These are phyloP conservation scores for Pagetopsis macropterus DNA, from an alignment of 2,797 vertebrate genomes.

Conservation along the genomic window DNA sequence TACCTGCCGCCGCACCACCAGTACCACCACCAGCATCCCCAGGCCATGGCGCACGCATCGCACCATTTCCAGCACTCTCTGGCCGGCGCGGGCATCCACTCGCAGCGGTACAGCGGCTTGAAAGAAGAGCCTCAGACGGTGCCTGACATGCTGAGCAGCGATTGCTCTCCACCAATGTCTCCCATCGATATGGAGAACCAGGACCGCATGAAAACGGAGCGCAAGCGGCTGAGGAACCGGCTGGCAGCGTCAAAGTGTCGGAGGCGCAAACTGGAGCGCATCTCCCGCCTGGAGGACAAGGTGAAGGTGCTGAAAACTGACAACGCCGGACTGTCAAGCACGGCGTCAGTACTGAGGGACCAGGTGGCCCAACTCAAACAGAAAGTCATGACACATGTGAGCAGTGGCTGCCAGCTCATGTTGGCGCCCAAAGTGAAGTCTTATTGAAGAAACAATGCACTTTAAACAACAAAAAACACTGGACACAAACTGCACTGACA, in stretches of 20 bases:
- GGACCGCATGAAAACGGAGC: constrained; percentile 92
- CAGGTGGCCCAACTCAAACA: constrained; percentile 95
- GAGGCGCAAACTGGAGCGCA: constrained; percentile 93
- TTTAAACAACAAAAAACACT: constrained; percentile 73
- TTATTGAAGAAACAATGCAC: constrained; percentile 74
- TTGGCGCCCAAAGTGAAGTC: constrained; percentile 90
- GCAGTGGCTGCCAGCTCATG: constrained; percentile 93
- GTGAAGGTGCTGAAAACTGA: constrained; percentile 91
- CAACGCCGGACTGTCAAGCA: constrained; percentile 90
- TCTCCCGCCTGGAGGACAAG: constrained; percentile 93
- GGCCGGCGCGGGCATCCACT: constrained; percentile 69
- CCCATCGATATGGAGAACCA: constrained; percentile 93
- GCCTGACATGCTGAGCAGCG: constrained; percentile 88
- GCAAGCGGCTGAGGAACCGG: constrained; percentile 92
- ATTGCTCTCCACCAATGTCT: constrained; percentile 89
- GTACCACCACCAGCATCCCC: constrained; percentile 72
- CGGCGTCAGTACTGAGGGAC: constrained; percentile 89
- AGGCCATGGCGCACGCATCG: constrained; percentile 74
- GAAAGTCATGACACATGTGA: constrained; percentile 94
- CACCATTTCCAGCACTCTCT: constrained; percentile 83
- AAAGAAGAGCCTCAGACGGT: constrained; percentile 96
- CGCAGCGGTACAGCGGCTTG: constrained; percentile 78
- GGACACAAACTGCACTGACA: constrained; percentile 82
- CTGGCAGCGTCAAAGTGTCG: constrained; percentile 94
- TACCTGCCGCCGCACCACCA: constrained; percentile 90